Percentiles rank a stretch among this genome's conserved stretches.
These are phyloP conservation scores for Myotis myotis DNA, from an alignment of 2,797 vertebrate species.

Conservation along the genomic window DNA sequence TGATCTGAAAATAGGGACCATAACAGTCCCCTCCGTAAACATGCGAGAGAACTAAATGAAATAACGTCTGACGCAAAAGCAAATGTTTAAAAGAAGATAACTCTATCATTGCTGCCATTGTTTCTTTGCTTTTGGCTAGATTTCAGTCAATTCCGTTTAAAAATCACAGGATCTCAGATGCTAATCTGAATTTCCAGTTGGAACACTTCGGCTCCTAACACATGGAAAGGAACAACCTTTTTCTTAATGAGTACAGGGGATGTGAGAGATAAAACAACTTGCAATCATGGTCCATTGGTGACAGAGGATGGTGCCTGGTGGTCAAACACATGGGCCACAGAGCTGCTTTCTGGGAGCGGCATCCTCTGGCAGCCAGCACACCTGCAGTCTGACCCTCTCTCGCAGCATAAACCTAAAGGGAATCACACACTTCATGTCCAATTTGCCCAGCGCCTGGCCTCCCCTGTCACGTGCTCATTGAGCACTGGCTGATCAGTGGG, in stretches of 20 bases:
- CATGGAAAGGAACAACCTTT: not conserved
- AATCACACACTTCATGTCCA: not conserved
- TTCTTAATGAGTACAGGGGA: conserved; percentile 8
- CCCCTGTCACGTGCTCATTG: not conserved
- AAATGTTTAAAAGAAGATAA: not conserved
- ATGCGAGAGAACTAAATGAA: not conserved
- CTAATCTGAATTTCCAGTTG: not conserved
- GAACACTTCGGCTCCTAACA: not conserved
- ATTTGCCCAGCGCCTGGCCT: not conserved
- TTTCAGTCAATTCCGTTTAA: not conserved
- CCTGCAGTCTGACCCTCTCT: not conserved
- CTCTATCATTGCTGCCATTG: not conserved
- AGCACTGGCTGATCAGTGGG: too few species aligned
- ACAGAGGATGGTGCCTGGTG: not conserved
- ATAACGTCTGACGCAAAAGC: not conserved
- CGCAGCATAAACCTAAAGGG: not conserved
- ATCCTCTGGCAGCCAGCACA: not conserved
- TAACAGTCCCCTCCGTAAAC: not conserved
- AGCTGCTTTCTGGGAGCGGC: not conserved
- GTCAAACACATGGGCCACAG: not conserved
- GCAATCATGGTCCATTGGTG: not conserved
- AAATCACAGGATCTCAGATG: not conserved
- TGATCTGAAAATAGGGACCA: conserved; percentile 14
- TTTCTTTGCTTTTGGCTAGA: not conserved
- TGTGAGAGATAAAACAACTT: conserved; percentile 1